phyloP scores from a whole-genome alignment of 2,113 vertebrate species.

The Gasterosteus nipponicus region DNA sequence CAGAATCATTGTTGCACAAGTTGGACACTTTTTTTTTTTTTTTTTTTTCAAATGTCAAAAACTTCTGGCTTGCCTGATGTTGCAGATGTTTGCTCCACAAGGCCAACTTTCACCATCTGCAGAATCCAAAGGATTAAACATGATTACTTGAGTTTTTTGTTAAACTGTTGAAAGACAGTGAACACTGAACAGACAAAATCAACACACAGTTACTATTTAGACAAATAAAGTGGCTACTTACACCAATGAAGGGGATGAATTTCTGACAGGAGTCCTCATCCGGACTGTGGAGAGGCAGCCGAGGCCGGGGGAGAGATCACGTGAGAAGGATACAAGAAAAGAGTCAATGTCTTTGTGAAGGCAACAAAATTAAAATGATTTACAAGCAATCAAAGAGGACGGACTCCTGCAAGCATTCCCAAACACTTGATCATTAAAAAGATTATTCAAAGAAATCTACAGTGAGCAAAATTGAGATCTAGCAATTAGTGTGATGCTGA shows the following conservation, averaged over 20 bases:
- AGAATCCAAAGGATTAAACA: slow-evolving; percentile 21
- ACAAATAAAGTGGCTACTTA: slow-evolving; percentile 73
- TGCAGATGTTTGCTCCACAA: slow-evolving; percentile 93
- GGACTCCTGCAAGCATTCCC: slow-evolving; percentile 23
- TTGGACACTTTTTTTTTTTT: background rate
- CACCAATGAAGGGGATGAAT: slow-evolving; percentile 97
- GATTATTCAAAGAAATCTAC: slow-evolving; percentile 26
- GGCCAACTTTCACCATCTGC: slow-evolving; percentile 96
- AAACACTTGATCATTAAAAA: slow-evolving; percentile 5
- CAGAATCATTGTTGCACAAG: background rate
- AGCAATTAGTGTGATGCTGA: slow-evolving; percentile 21
- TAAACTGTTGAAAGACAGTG: background rate
- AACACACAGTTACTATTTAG: background rate
- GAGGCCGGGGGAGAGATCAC: slow-evolving; percentile 6
- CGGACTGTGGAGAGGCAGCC: slow-evolving; percentile 82
- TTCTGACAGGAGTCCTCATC: slow-evolving; percentile 98
- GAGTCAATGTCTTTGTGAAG: slow-evolving; percentile 4
- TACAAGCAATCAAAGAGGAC: background rate
- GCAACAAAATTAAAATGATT: slow-evolving; percentile 10
- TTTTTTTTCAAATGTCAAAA: background rate
- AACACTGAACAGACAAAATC: background rate
- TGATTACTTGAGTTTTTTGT: background rate
- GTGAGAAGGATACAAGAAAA: slow-evolving; percentile 19
- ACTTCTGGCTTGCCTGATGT: slow-evolving; percentile 84
- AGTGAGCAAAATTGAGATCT: slow-evolving; percentile 12